Percentiles rank a stretch among this genome's conserved stretches.
These are phyloP conservation scores for Graphium colonna DNA, from an alignment of 2,888 invertebrate species.

Conservation along the genomic window DNA sequence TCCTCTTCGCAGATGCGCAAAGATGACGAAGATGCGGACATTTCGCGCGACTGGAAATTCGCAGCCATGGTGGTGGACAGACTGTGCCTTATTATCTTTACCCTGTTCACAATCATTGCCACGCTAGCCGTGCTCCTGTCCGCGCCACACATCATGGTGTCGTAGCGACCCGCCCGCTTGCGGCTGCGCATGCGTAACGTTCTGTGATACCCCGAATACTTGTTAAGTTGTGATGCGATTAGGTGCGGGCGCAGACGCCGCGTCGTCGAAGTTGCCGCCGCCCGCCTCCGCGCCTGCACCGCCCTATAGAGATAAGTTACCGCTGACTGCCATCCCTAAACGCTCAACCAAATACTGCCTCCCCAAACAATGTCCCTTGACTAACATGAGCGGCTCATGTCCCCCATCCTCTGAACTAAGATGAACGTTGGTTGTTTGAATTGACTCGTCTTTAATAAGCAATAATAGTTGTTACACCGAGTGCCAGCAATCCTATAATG, in stretches of 20 bases:
- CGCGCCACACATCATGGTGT: slow-evolving; percentile 97
- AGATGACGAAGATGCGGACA: slow-evolving; percentile 95
- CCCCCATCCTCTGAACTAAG: slow-evolving; percentile 44
- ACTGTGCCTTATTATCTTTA: slow-evolving; percentile 99
- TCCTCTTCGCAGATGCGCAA: slow-evolving; percentile 87
- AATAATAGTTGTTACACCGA: slow-evolving; percentile 26
- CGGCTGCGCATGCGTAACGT: slow-evolving; percentile 76
- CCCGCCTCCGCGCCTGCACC: slow-evolving; percentile 69
- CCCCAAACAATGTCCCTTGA: slow-evolving; percentile 51
- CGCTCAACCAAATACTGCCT: slow-evolving; percentile 68
- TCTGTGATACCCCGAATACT: slow-evolving; percentile 86
- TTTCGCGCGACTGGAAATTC: slow-evolving; percentile 99
- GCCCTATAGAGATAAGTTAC: slow-evolving; percentile 72
- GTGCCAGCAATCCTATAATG: slow-evolving; percentile 38
- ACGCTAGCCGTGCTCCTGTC: slow-evolving; percentile 98
- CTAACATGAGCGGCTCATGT: slow-evolving; percentile 48
- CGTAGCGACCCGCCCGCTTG: slow-evolving; percentile 84
- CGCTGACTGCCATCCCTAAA: slow-evolving; percentile 69
- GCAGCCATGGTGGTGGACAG: slow-evolving; percentile 99
- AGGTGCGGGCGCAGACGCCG: slow-evolving; percentile 69
- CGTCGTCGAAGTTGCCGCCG: slow-evolving; percentile 66
- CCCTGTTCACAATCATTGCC: slow-evolving; percentile 98
- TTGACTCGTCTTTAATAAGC: slow-evolving; percentile 16
- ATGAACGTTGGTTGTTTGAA: slow-evolving; percentile 37
- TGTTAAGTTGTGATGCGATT: slow-evolving; percentile 83